phyloP scores from a whole-genome alignment of 2,113 vertebrate genomes.

The Rhynchomys soricoides region DNA sequence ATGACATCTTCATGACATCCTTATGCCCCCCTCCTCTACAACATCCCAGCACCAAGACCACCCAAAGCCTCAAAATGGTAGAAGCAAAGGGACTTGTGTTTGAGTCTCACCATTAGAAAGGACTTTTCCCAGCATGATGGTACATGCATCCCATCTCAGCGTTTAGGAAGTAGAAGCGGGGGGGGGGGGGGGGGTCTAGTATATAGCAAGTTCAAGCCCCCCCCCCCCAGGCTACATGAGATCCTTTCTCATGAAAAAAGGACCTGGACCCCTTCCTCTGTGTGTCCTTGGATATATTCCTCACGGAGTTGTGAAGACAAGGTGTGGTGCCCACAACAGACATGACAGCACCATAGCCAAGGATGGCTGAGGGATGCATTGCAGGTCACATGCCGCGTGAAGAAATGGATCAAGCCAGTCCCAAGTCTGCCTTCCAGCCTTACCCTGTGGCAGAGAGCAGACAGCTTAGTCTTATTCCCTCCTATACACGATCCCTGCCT shows the following conservation, averaged over 20 bases:
- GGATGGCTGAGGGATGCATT: rapidly evolving
- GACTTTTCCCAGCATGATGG: not conserved
- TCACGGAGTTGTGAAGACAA: rapidly evolving
- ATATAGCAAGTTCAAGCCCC: not conserved
- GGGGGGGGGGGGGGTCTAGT: not conserved
- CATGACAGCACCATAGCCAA: not conserved
- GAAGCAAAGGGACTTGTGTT: not conserved
- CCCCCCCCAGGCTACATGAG: not conserved
- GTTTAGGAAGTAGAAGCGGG: not conserved
- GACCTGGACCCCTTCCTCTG: not conserved
- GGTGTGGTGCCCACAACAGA: rapidly evolving
- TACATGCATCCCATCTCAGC: not conserved
- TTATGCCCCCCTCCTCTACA: not conserved
- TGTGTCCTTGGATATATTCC: not conserved
- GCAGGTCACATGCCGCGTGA: rapidly evolving
- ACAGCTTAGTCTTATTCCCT: rapidly evolving
- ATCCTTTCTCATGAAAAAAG: not conserved
- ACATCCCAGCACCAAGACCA: not conserved
- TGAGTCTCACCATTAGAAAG: not conserved
- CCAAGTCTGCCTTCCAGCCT: not conserved
- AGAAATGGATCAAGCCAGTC: rapidly evolving
- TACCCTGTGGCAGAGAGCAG: rapidly evolving
- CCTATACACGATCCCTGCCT: rapidly evolving
- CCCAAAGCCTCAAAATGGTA: not conserved
- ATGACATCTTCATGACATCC: rapidly evolving